Percentiles rank a stretch among this genome's conserved stretches.
Evolutionary conservation across 2,888 invertebrate species (phyloP).

Genomic region (Epiperipatus broadwayi): DNA sequence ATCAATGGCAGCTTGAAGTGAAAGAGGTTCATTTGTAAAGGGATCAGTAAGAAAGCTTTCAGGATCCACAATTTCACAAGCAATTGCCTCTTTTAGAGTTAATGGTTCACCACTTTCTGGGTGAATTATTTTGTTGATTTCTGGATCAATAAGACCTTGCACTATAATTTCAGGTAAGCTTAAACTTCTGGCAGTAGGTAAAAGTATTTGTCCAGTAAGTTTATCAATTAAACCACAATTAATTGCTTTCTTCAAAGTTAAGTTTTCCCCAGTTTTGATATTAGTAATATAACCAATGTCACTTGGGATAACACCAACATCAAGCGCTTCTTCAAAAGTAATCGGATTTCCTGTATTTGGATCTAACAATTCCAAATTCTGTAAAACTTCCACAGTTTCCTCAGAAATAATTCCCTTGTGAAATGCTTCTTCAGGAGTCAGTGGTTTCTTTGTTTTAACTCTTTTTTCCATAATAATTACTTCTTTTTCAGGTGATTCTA

Average conservation of each 20-base stretch:
- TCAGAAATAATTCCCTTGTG: conserved; percentile 41
- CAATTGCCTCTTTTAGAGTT: conserved; percentile 59
- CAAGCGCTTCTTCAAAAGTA: conserved; percentile 54
- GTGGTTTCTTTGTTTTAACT: too few species aligned
- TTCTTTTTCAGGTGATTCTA: conserved; percentile 40
- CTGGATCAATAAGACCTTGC: conserved; percentile 61
- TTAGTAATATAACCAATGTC: conserved; percentile 58
- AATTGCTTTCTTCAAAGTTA: conserved; percentile 66
- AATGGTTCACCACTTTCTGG: conserved; percentile 64
- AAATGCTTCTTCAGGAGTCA: conserved; percentile 31
- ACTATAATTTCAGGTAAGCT: conserved; percentile 62
- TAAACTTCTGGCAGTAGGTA: conserved; percentile 58
- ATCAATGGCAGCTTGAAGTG: conserved; percentile 43
- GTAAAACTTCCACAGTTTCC: conserved; percentile 48
- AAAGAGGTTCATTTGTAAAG: conserved; percentile 43
- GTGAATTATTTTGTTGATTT: conserved; percentile 54
- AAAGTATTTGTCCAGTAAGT: conserved; percentile 46
- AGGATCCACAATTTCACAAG: conserved; percentile 44
- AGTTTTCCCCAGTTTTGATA: conserved; percentile 53
- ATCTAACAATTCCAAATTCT: conserved; percentile 31
- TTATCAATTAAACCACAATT: conserved; percentile 59
- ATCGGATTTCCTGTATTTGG: conserved; percentile 38
- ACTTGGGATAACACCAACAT: conserved; percentile 46
- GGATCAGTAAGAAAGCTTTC: conserved; percentile 45
- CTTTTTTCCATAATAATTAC: conserved; percentile 51